Base-by-base conservation (phyloP, 2,797 vertebrate genomes). In the Australoheros facetus region DNA sequence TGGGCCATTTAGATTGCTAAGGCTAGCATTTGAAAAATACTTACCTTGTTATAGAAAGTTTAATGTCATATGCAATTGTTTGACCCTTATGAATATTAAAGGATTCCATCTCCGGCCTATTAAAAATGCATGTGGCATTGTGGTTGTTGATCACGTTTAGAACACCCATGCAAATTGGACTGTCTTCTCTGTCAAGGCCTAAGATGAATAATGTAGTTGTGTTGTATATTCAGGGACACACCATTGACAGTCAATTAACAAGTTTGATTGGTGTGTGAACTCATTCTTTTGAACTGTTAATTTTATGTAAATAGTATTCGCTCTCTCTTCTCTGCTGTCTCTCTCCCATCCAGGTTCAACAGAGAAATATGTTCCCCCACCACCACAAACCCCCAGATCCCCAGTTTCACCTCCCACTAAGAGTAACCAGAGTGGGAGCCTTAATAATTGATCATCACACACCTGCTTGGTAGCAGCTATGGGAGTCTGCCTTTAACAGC, bases 221-320 rank as follows among this genome's bases (percentile, higher is more conserved):
- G 97, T 97, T 97, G 97, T 98, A 97, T 97, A 97, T 97, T 97
- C 97, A 97, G 96, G 96, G 97, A 97, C 97, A 97, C 96, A 94
- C 97, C 97, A 98, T 97, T 99, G 98, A 98, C 97, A 99, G 97
- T 98, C 97, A 99, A 98, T 99, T 99, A 99, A 98, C 98, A 98
- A 97, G 97, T 98, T 98, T 98, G 97, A 99, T 98, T 98, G 97
- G 97, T 98, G 97, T 98, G 97, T 97, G 97, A 98, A 98, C 97
- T 97, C 96, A 96, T 97, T 97, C 98, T 98, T 99, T 98, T 99
- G 97, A 99, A 98, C 98, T 98, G 97, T 98, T 99, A 99, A 99
- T 98, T 98, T 98, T 98, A 99, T 99, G 97, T 98, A 98, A 99
- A 99, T 99, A 97, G 96, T 96, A 97, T 98, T 97, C 97, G 81